Percentiles rank a stretch among this genome's conserved stretches.
Evolutionary conservation across 2,797 vertebrate genomes (phyloP).

Genomic region (Cuculus canorus): DNA sequence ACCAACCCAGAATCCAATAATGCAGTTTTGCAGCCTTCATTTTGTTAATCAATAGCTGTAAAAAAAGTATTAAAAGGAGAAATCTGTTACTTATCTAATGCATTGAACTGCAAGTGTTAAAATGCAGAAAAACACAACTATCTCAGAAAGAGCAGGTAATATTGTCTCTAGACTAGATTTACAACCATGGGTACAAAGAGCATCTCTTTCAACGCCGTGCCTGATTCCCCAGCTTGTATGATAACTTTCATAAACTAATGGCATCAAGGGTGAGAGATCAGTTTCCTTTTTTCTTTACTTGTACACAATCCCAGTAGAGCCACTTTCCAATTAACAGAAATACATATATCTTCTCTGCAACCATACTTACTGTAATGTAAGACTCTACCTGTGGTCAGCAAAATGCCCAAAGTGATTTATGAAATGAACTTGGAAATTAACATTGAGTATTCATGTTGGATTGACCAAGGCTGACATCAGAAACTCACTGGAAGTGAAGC

Average conservation of each 20-base stretch:
- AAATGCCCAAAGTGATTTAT: neutral
- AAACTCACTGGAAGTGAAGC: neutral
- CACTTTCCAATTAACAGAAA: neutral
- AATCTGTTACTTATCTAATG: neutral
- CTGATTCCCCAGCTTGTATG: neutral
- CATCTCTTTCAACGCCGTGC: neutral
- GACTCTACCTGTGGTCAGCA: neutral
- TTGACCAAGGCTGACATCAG: neutral
- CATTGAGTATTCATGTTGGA: neutral
- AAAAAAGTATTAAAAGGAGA: neutral
- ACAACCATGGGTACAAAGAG: neutral
- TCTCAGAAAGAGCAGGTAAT: neutral
- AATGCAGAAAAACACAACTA: neutral
- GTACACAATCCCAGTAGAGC: neutral
- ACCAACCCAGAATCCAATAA: constrained; percentile 23
- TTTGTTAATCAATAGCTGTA: constrained; percentile 11
- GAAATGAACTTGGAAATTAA: neutral
- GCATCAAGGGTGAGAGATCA: neutral
- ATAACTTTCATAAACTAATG: neutral
- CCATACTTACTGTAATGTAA: neutral
- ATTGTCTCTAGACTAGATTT: neutral
- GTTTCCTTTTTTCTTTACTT: neutral
- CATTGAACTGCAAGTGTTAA: neutral
- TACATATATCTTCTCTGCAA: neutral
- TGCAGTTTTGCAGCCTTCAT: constrained; percentile 28